phyloP scores from a whole-genome alignment of 2,888 invertebrate species.

The Rotaria sp. region DNA sequence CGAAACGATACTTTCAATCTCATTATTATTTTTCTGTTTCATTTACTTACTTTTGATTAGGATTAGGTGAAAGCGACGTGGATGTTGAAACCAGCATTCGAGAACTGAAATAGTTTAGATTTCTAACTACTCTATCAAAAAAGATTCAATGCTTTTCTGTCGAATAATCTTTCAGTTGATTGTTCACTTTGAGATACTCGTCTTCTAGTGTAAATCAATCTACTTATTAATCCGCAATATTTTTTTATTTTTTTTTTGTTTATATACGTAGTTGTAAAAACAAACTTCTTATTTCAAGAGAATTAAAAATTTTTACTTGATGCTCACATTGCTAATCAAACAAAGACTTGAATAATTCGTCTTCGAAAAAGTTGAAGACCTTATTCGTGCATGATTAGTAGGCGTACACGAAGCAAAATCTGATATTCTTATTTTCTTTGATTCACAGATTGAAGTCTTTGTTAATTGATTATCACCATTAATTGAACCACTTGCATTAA shows the following conservation, averaged over 20 bases:
- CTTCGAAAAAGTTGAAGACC: conserved; percentile 68
- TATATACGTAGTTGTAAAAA: too few relatives aligned
- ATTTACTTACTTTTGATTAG: background rate
- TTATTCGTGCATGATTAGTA: conserved; percentile 76
- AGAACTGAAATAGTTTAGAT: background rate
- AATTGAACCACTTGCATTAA: conserved; percentile 68
- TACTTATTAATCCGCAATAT: background rate
- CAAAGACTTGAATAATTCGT: conserved; percentile 62
- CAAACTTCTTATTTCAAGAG: conserved; percentile 55
- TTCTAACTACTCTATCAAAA: conserved; percentile 4
- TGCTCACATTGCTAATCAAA: conserved; percentile 61
- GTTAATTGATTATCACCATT: conserved; percentile 55
- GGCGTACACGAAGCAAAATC: conserved; percentile 54
- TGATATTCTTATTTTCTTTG: conserved; percentile 55
- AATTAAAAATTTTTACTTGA: conserved; percentile 66
- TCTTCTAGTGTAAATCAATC: conserved; percentile 55
- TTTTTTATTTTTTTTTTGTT: conserved; percentile 78
- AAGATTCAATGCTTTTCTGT: conserved; percentile 79
- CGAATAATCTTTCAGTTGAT: conserved; percentile 80
- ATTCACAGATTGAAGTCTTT: conserved; percentile 54
- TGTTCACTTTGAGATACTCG: conserved; percentile 65
- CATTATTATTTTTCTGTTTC: background rate
- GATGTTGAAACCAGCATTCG: background rate
- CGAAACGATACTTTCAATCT: background rate
- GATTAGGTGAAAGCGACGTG: background rate